Conservation (phyloP, 2,888 invertebrate species). For the Dolichopus griseipennis region DNA sequence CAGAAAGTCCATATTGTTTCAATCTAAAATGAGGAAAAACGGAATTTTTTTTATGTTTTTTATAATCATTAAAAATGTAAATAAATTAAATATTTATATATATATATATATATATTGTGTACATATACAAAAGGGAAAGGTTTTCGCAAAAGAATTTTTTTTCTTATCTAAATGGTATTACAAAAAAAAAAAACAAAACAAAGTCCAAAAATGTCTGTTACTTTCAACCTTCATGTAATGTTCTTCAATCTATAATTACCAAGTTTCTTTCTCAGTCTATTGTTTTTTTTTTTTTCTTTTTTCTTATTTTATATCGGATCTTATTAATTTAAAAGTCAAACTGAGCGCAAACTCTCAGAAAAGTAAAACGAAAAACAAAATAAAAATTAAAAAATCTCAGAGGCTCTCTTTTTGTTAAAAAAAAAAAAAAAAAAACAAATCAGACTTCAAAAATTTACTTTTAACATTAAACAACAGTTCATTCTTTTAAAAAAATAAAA, state of each 20-base stretch:
- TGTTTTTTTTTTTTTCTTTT: too few species aligned
- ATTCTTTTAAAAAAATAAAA: background rate
- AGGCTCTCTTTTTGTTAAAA: background rate
- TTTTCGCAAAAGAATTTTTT: background rate
- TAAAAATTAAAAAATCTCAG: background rate
- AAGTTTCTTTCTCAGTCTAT: too few species aligned
- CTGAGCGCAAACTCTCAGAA: background rate
- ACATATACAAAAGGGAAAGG: background rate
- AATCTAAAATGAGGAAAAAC: background rate
- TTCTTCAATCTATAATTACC: too few species aligned
- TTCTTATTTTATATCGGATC: too few species aligned
- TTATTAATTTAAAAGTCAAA: background rate
- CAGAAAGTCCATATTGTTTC: constrained; percentile 4
- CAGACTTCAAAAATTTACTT: background rate
- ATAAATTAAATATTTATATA: constrained; percentile 1
- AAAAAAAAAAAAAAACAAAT: too few species aligned
- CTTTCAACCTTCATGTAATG: too few species aligned
- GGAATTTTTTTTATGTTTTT: too few species aligned
- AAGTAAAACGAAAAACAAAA: background rate
- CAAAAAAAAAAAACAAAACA: too few species aligned
- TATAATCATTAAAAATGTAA: background rate
- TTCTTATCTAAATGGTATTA: too few species aligned
- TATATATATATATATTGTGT: too few species aligned
- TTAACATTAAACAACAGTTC: background rate
- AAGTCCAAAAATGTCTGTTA: too few species aligned